These are phyloP conservation scores for Erethizon dorsatum DNA, from an alignment of 2,797 vertebrate genomes.

Conservation along the genomic window DNA sequence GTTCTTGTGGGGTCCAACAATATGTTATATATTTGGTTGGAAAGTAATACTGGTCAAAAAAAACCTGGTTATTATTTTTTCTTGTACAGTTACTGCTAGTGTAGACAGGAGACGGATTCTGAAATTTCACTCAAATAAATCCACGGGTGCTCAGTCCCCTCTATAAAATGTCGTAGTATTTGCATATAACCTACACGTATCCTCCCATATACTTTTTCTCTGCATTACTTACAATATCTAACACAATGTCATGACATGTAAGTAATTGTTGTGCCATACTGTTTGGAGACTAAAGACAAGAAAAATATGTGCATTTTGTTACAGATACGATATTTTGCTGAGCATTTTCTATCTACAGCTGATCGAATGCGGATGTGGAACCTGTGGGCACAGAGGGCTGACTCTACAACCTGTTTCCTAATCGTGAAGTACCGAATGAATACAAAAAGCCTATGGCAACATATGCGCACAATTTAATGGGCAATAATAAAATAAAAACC, in stretches of 20 bases:
- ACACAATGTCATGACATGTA: background rate
- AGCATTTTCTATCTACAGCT: background rate
- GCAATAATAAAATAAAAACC: background rate
- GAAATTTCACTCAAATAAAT: background rate
- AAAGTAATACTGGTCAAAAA: background rate
- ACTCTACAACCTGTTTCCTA: background rate
- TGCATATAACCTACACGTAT: background rate
- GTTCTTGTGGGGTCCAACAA: background rate
- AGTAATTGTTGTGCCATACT: background rate
- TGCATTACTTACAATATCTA: background rate
- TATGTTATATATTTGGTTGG: background rate
- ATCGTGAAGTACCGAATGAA: background rate
- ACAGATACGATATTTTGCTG: background rate
- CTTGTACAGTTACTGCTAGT: background rate
- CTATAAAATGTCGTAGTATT: background rate
- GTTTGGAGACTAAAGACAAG: background rate
- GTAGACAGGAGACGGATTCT: background rate
- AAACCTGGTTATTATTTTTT: background rate
- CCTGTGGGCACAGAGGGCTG: background rate
- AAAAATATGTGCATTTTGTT: background rate
- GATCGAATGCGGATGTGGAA: background rate
- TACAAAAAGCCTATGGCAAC: background rate
- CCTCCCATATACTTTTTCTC: background rate
- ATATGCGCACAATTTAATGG: background rate
- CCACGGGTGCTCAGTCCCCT: background rate